Base-by-base conservation (phyloP, 2,888 invertebrate genomes). In the Apotomis turbidana region DNA sequence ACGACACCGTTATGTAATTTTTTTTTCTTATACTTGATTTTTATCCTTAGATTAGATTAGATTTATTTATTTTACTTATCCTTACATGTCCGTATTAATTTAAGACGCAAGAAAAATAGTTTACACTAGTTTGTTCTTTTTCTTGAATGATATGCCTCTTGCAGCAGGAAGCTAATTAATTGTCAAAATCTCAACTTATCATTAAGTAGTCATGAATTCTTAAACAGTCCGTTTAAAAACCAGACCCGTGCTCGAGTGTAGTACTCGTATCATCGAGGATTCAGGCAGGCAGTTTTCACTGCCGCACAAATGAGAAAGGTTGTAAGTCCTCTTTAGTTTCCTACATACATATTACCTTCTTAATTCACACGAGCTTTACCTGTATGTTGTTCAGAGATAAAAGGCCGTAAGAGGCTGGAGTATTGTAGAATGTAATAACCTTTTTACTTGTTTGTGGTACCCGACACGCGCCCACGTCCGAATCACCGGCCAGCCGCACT, bases 111-210 rank as follows among this genome's bases (percentile, higher is more conserved):
- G 41, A 41, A 41, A 4, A 41, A 6, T 41, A 6, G 4, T 41
- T 41, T 27, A 27, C 27, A 44, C 49, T 49, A 49, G 9, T 49
- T 44, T 3, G 49, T 49, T 8, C 9, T 49, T 49, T 10, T 9
- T 49, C 10, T 49, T 49, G 49, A 10, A 49, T 9, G 49, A 3
- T 49, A 49, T 49, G 9, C 8, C 46, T 46, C 15, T 15, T 15
- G n/a, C n/a, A n/a, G n/a, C n/a, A n/a, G 15, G 0, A 46, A 6
- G 3, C 3, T 46, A 46, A 10, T 10, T 46, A 6, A 9, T 46
- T 6, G 4, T 49, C 49, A 10, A 49, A 71, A 75, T 75, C 76
- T 70, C 75, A 76, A 74, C 78, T 79, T 76, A 78, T 76, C 76
- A 76, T 76, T 77, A 27, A 66, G 46, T 36, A 38, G 3, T 4